Percentiles rank a stretch among this genome's conserved stretches.
Conservation (phyloP, 1,140 invertebrate genomes). For the Leptinotarsa undecemlineata region DNA sequence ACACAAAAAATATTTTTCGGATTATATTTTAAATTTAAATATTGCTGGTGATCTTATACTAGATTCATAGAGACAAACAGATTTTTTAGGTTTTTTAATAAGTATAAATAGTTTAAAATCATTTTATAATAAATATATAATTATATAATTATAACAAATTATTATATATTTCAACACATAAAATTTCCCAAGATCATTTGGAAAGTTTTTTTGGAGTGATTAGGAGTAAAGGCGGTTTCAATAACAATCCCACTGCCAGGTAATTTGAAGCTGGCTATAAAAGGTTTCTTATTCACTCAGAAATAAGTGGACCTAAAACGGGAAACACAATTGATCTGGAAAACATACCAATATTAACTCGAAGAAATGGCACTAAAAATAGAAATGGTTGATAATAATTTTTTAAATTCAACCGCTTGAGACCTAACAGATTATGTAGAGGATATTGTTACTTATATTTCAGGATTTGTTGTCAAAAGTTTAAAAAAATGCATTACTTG, state of each 20-base stretch:
- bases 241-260: conserved; percentile 51
- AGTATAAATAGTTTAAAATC: conserved; percentile 38
- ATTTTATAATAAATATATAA: conserved; percentile 45
- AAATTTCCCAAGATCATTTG: conserved; percentile 54
- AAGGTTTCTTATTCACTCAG: conserved; percentile 28
- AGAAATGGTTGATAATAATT: conserved; percentile 22
- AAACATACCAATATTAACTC: conserved; percentile 25
- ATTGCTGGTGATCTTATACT: conserved; percentile 25
- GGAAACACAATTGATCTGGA: conserved; percentile 30
- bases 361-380: conserved; percentile 16
- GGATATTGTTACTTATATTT: conserved; percentile 33
- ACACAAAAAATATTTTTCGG: conserved; percentile 33
- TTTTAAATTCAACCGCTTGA: conserved; percentile 19
- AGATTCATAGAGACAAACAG: conserved; percentile 37
- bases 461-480: conserved; percentile 32
- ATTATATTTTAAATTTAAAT: conserved; percentile 38
- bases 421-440: conserved; percentile 28
- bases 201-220: conserved; percentile 53
- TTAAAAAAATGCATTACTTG: conserved; percentile 24
- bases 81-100: conserved; percentile 49
- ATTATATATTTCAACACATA: conserved; percentile 48
- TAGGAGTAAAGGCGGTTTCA: conserved; percentile 45
- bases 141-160: conserved; percentile 30
- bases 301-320: conserved; percentile 25
- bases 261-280: conserved; percentile 48